phyloP scores from a whole-genome alignment of 1,140 invertebrate species.

The Pygmarrhopalites habei region DNA sequence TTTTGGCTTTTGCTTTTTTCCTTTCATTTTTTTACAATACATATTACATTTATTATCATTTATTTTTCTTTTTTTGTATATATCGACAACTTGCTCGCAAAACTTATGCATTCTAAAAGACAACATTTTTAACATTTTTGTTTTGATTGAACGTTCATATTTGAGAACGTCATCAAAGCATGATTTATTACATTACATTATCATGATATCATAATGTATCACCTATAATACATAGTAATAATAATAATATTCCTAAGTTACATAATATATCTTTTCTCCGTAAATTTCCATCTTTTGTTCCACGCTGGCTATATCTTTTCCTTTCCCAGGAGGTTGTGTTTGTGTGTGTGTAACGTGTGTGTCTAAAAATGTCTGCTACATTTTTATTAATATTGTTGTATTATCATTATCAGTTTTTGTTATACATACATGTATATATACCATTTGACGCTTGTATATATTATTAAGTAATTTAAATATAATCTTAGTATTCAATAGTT shows the following conservation, averaged over 20 bases:
- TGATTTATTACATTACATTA: background rate
- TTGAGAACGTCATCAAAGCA: background rate
- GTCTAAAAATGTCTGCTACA: background rate
- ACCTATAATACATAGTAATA: background rate
- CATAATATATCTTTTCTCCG: background rate
- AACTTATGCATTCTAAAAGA: conserved; percentile 1
- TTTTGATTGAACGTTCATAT: background rate
- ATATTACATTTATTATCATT: conserved; percentile 6
- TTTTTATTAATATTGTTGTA: background rate
- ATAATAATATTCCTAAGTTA: background rate
- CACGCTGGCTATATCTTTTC: background rate
- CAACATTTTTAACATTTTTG: conserved; percentile 4
- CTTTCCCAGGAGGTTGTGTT: background rate
- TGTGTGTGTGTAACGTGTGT: background rate
- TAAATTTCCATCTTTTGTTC: background rate
- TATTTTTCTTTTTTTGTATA: background rate
- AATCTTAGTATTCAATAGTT: background rate
- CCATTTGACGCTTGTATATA: background rate
- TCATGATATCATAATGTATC: background rate
- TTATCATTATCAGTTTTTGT: background rate
- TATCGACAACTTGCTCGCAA: conserved; percentile 11
- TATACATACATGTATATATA: background rate
- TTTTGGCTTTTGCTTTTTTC: background rate
- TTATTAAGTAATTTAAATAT: background rate
- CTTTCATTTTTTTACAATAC: background rate